Evolutionary conservation across 1,140 invertebrate species (phyloP).

Genomic region (Condylostylus longicornis): DNA sequence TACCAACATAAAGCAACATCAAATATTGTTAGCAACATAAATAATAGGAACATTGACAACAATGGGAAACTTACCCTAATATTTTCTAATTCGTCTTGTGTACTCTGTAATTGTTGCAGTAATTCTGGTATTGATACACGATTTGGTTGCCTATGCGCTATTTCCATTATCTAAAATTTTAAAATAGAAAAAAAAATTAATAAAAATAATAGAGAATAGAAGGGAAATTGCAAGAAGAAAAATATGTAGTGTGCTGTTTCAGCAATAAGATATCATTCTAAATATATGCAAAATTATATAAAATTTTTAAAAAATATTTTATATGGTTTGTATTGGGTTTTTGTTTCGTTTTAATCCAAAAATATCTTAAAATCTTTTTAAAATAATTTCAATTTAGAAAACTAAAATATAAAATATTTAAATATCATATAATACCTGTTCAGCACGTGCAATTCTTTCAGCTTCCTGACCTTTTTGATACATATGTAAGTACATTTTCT

Average conservation of each 20-base stretch:
- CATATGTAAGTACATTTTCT: constrained; percentile 65
- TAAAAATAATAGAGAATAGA: constrained; percentile 1
- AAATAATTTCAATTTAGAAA: not conserved
- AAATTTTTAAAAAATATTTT: too few species aligned
- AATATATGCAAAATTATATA: too few species aligned
- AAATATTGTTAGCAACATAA: too few species aligned
- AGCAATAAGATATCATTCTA: not conserved
- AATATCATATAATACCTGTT: constrained; percentile 34
- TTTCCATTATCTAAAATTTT: constrained; percentile 39
- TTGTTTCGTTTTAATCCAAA: too few species aligned
- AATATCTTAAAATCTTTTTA: too few species aligned
- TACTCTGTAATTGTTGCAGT: constrained; percentile 60
- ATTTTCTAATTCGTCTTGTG: constrained; percentile 68
- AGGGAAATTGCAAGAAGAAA: not conserved
- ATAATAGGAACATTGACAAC: too few species aligned
- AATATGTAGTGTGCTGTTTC: not conserved
- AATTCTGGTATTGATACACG: constrained; percentile 61
- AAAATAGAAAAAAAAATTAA: constrained; percentile 2
- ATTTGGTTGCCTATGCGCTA: constrained; percentile 39
- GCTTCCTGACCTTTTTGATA: constrained; percentile 66
- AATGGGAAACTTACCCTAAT: constrained; percentile 52
- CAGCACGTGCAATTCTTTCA: constrained; percentile 48
- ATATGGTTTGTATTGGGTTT: too few species aligned
- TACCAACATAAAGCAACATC: too few species aligned
- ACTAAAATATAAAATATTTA: not conserved